Base-by-base conservation (phyloP, 2,797 vertebrate species). In the Hafferia zeledoni region DNA sequence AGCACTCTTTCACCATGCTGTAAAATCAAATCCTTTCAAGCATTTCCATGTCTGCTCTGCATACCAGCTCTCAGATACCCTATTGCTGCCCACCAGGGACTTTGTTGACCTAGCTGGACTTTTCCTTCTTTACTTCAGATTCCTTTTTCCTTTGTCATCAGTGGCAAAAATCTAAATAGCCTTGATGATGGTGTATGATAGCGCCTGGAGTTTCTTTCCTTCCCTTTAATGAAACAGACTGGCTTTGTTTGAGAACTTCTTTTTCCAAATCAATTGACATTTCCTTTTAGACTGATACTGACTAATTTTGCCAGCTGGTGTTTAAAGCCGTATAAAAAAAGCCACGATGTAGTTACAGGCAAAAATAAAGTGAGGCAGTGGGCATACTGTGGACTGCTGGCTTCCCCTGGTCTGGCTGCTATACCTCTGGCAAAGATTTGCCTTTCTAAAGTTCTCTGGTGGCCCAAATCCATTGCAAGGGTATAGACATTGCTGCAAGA, bases 101-200 rank as follows among this genome's bases (percentile, higher is more conserved):
- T 90, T 91, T 16, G 33, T 53, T 91, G 87, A 91, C 83, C 74
- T 90, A 94, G 65, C 83, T 95, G 82, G 70, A 75, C 84, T 79
- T 93, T 50, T 56, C 13, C 31, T 89, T 81, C 78, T 59, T 78
- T 83, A 33, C 27, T 79, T 93, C 17, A 70, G 59, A 24, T 72
- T 74, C 27, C 39, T 75, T 85, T 69, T 93, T 46, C 27, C 35
- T 46, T 63, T 77, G 49, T 31, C 35, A 63, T 69, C 35, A 28
- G 17, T 28, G 53, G 37, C 47, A 90, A 90, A 67, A 77, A 55
- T 74, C 50, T 82, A 61, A 92, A 85, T 75, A 75, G 55, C 63
- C 46, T 61, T 61, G 25, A 13, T 61, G 23, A 13, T 78, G 47
- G 33, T 77, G 7, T 55, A 37, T 25, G 20, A 33, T 60, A 61